A percentile compares a stretch with the other conserved stretches of the same genome.
These are phyloP conservation scores for Margarornis squamiger DNA, from an alignment of 2,797 vertebrate species.

Conservation along the genomic window DNA sequence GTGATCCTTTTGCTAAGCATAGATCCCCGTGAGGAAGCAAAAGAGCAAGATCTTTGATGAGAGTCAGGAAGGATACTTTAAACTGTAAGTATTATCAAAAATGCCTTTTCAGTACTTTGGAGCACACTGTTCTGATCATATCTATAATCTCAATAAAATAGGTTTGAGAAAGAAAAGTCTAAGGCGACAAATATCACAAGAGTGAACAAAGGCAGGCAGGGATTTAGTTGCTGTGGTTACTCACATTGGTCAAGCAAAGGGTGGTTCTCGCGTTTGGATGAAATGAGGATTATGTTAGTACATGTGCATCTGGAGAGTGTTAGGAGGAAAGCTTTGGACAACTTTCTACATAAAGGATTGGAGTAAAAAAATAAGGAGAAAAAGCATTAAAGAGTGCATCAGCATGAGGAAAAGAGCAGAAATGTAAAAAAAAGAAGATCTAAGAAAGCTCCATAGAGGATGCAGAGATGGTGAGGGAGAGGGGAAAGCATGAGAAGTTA, in stretches of 20 bases:
- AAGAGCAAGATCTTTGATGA: neutral
- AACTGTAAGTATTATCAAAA: neutral
- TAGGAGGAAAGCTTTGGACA: neutral
- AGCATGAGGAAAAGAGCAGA: neutral
- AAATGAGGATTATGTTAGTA: neutral
- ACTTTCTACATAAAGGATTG: neutral
- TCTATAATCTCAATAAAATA: neutral
- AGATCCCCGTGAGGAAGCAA: neutral
- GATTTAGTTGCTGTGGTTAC: neutral
- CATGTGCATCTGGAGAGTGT: neutral
- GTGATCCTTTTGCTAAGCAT: neutral
- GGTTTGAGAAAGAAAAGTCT: neutral
- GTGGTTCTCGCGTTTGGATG: neutral
- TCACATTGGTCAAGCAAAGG: neutral
- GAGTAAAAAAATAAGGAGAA: neutral
- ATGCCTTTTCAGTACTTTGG: neutral
- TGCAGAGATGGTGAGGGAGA: neutral
- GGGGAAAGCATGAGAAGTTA: neutral
- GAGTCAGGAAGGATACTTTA: neutral
- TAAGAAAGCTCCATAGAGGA: neutral
- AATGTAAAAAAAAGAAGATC: neutral
- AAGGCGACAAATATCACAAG: neutral
- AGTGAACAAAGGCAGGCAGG: neutral
- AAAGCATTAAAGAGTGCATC: neutral
- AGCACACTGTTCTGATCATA: neutral